These are phyloP conservation scores for Chloroclysta siterata DNA, from an alignment of 2,888 invertebrate species.

Conservation along the genomic window DNA sequence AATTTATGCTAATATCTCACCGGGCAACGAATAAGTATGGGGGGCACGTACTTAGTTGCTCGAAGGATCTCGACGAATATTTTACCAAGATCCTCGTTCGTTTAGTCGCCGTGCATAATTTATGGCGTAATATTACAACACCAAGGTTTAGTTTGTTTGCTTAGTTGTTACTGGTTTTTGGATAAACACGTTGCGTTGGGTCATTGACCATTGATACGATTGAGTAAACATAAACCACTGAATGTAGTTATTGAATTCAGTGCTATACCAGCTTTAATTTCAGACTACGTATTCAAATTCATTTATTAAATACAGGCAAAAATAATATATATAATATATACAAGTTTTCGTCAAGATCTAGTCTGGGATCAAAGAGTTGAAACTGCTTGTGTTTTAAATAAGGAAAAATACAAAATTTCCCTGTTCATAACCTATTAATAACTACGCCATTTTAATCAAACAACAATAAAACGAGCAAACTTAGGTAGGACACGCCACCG, in stretches of 20 bases:
- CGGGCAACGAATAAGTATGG: slow-evolving; percentile 68
- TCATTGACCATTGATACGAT: background rate
- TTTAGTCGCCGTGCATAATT: slow-evolving; percentile 34
- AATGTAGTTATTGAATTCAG: too few species aligned
- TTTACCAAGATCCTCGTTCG: slow-evolving; percentile 44
- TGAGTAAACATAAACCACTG: background rate
- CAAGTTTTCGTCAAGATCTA: too few species aligned
- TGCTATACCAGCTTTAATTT: too few species aligned
- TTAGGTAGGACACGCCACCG: slow-evolving; percentile 41
- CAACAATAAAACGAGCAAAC: slow-evolving; percentile 39
- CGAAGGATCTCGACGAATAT: slow-evolving; percentile 45
- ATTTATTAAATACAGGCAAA: too few species aligned
- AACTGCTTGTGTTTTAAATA: background rate
- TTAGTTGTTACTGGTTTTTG: background rate
- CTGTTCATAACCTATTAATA: slow-evolving; percentile 36
- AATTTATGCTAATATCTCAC: slow-evolving; percentile 77
- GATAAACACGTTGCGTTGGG: background rate
- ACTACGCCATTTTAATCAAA: slow-evolving; percentile 42
- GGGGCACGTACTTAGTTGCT: slow-evolving; percentile 67
- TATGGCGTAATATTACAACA: slow-evolving; percentile 15
- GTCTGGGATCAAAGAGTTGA: too few species aligned
- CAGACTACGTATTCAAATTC: too few species aligned
- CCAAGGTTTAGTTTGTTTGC: slow-evolving; percentile 3
- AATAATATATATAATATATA: too few species aligned
- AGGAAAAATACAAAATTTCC: background rate